These are phyloP conservation scores for Anas platyrhynchos DNA, from an alignment of 2,113 vertebrate species.

Conservation along the genomic window DNA sequence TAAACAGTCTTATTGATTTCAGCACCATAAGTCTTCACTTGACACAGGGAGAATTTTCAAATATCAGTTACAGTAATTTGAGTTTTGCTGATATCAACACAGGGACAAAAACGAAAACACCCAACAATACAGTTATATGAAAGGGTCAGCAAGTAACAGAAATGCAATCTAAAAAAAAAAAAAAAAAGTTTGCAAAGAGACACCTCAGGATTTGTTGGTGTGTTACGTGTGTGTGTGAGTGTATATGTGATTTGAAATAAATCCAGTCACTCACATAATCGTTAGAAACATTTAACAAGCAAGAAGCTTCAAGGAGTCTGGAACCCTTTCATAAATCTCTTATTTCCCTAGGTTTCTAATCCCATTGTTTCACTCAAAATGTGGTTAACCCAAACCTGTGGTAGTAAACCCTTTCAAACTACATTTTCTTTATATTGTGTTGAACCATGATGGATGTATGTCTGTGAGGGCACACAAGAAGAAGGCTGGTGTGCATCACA, in stretches of 20 bases:
- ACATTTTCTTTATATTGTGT: constrained; percentile 6
- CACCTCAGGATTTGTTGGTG: constrained; percentile 1
- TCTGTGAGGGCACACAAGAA: background rate
- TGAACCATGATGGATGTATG: background rate
- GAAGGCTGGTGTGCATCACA: background rate
- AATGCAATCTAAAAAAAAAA: constrained; percentile 38
- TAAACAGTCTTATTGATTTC: constrained; percentile 88
- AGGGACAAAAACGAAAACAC: constrained; percentile 22
- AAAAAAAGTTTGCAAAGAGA: background rate
- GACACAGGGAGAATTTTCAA: constrained; percentile 80
- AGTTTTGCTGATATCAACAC: constrained; percentile 76
- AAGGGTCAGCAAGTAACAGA: constrained; percentile 35
- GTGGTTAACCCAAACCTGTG: constrained; percentile 10
- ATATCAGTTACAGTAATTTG: constrained; percentile 81
- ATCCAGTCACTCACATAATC: background rate
- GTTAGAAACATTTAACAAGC: constrained; percentile 25
- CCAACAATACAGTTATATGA: background rate
- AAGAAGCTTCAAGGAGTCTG: background rate
- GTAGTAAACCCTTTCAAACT: background rate
- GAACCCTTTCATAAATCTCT: background rate
- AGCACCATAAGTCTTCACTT: constrained; percentile 80
- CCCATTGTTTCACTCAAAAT: constrained; percentile 24
- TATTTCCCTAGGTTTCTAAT: constrained; percentile 36
- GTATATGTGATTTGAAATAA: background rate
- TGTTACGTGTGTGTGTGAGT: background rate